Base-by-base conservation (phyloP, 1,140 invertebrate species). In the Achroia grisella region DNA sequence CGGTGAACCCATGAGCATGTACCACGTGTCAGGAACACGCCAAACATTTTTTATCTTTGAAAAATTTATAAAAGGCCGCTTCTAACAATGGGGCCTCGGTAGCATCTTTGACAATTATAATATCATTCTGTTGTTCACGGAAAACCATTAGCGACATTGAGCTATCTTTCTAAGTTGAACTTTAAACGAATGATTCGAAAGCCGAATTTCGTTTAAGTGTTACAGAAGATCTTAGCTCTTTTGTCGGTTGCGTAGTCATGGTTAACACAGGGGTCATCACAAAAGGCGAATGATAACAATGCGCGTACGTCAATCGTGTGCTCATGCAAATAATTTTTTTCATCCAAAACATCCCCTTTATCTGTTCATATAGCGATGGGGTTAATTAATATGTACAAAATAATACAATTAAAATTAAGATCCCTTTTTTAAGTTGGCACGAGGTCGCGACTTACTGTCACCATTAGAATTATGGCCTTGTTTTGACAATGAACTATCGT, bases 61-160 rank as follows among this genome's bases (percentile, higher is more conserved):
- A 82, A 82, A 81, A 78, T 72, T 72, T 82, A 81, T 80, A 75
- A 84, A 85, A 79, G 78, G 61, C 66, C 74, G 70, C 63, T 58
- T 39, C 62, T 67, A 71, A 84, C 78, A 84, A 84, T 84, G 63
- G 77, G 56, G 56, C 61, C 64, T 81, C 74, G 72, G 80, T 85
- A 85, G 80, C 81, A 81, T 85, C 81, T 85, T 85, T 85, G 81
- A 85, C 81, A 85, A 85, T 82, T 81, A 81, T 85, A 85, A 79
- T 82, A 80, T 81, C 71, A 67, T 42, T 53, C 53, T 45, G 39
- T 61, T 32, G 50, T 53, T 52, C 42, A 52, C 15, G 28, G 36
- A 70, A 69, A 43, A 54, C 41, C 63, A 60, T 77, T 75, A 76
- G 65, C 58, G 57, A 43, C 47, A 53, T 9, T 10, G 10, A 36